Evolutionary conservation across 2,797 vertebrate genomes (phyloP).

Genomic region (Acrossocheilus wenchowensis): DNA sequence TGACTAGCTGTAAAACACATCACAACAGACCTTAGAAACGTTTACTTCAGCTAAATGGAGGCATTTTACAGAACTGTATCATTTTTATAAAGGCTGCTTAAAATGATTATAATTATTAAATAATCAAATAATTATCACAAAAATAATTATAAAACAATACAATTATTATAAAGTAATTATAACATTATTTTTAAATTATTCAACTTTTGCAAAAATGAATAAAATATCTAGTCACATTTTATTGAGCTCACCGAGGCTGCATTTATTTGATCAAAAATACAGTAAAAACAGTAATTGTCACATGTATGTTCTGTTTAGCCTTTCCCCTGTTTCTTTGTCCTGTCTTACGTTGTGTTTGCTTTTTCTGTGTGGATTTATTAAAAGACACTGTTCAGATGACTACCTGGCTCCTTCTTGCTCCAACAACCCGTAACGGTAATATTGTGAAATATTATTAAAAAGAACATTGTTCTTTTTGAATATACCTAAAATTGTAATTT

Average conservation of each 20-base stretch:
- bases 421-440: background rate
- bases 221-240: background rate
- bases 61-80: background rate
- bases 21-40: background rate
- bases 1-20: slow-evolving; percentile 88
- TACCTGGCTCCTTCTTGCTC: no score
- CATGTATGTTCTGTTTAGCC: no score
- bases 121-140: background rate
- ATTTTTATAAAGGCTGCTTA: background rate
- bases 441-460: background rate
- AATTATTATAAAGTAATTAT: background rate
- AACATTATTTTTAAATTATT: background rate
- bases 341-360: no score
- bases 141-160: no score
- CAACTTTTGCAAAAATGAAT: no score
- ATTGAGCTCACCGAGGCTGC: background rate
- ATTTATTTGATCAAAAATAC: background rate
- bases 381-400: no score
- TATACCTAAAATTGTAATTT: background rate
- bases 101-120: background rate
- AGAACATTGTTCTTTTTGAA: background rate
- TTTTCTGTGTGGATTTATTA: no score
- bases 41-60: background rate
- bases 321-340: no score
- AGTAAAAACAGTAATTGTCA: background rate